Percentiles rank a stretch among this genome's conserved stretches.
Evolutionary conservation across 1,140 invertebrate genomes (phyloP).

Genomic region (Eupeodes corollae): DNA sequence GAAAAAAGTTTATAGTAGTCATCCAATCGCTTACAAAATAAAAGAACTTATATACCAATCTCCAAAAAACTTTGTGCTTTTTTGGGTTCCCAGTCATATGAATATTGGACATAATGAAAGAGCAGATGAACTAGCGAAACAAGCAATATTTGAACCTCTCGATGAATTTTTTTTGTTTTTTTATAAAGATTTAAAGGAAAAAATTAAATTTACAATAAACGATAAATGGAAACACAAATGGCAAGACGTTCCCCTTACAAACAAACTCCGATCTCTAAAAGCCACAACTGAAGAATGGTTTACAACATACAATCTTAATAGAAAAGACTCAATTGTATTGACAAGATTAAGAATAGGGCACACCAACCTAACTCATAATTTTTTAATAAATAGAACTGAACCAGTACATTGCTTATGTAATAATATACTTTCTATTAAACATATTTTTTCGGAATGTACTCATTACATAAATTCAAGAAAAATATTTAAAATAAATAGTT

Average conservation of each 20-base stretch:
- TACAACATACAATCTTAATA: not conserved
- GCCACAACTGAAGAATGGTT: not conserved
- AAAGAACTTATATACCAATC: not conserved
- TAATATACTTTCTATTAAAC: not conserved
- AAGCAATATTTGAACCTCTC: not conserved
- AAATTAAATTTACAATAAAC: not conserved
- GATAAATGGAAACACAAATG: not conserved
- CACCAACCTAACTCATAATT: not conserved
- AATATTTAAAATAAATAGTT: no score
- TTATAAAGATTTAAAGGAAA: not conserved
- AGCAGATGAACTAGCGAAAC: conserved; percentile 5
- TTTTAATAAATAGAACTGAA: not conserved
- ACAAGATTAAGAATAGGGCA: not conserved
- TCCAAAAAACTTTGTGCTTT: not conserved
- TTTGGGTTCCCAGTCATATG: conserved; percentile 4
- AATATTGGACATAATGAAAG: conserved; percentile 4
- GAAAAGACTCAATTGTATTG: not conserved
- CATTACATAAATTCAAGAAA: not conserved
- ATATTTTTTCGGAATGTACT: not conserved
- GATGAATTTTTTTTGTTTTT: not conserved
- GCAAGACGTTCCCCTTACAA: not conserved
- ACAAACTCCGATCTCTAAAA: not conserved
- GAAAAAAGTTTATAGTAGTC: not conserved
- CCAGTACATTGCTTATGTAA: not conserved
- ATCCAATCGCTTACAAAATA: not conserved